Base-by-base conservation (phyloP, 1,140 invertebrate genomes). In the Mercenaria mercenaria region DNA sequence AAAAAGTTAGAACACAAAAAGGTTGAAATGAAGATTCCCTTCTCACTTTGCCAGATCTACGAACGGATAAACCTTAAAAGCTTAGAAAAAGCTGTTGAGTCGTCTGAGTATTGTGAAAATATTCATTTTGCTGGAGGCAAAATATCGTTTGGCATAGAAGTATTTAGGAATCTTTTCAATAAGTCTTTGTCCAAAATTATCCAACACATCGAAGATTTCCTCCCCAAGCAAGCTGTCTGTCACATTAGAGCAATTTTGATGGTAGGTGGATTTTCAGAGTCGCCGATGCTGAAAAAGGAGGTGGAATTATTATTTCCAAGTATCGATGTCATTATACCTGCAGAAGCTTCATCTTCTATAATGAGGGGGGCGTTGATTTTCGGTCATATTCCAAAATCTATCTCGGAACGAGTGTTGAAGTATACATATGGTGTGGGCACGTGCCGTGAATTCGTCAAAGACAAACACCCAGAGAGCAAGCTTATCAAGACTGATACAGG, bases 261-360 rank as follows among this genome's bases (percentile, higher is more conserved):
- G 79, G 79, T 82, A 61, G 79, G 79, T 1, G 79, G 79, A 23
- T 82, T 61, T n/a, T 82, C 79, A 10, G 79, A 82, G 15, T 82
- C 79, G 0, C 50, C 50, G 20, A 61, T 82, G 59, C 79, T 82
- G 2, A n/a, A 59, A 64, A 32, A 82, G 26, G 23, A 11, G n/a
- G 50, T 82, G 34, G 3, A 26, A 50, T 29, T 13, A 20, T 32
- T 13, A 10, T 82, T 59, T 37, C n/a, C 26, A 26, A 20, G 41
- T 15, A 61, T 61, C 1, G 29, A 82, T 20, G 47, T 59, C n/a
- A 61, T 82, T 18, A 59, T 80, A 15, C 77, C 77, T 15, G 26
- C 77, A 0, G 77, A 80, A 11, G 10, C 77, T 11, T 37, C 37
- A 2, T 26, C 47, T 0, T 37, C 50, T n/a, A 43, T 80, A n/a